Percentiles rank a stretch among this genome's conserved stretches.
These are phyloP conservation scores for Psittacara wagleri DNA, from an alignment of 2,113 vertebrate genomes.

Conservation along the genomic window DNA sequence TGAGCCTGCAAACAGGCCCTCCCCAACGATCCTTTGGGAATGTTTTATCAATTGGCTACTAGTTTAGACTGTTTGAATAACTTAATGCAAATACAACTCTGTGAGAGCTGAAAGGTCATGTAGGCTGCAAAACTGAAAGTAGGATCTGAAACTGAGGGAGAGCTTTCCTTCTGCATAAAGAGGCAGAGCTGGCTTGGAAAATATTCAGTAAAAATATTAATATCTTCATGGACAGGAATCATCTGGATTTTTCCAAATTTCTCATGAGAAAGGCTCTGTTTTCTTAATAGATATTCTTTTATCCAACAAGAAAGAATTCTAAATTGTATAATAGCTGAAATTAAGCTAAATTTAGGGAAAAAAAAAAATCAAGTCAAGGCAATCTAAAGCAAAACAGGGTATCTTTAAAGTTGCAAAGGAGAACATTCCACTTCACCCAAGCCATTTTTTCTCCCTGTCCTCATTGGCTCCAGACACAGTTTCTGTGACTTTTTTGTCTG, in stretches of 20 bases:
- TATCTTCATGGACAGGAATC: slow-evolving; percentile 40
- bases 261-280: slow-evolving; percentile 26
- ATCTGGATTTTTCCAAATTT: slow-evolving; percentile 58
- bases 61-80: background rate
- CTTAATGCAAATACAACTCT: background rate
- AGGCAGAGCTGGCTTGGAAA: slow-evolving; percentile 46
- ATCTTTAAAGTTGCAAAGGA: slow-evolving; percentile 35
- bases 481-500: background rate
- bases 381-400: slow-evolving; percentile 21
- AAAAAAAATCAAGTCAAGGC: background rate
- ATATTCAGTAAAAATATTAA: slow-evolving; percentile 56
- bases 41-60: background rate
- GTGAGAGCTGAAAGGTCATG: background rate
- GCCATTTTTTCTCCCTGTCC: background rate
- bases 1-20: background rate
- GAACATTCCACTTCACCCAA: slow-evolving; percentile 14
- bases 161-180: background rate
- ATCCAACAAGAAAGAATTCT: slow-evolving; percentile 50
- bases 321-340: slow-evolving; percentile 49
- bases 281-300: slow-evolving; percentile 43
- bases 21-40: background rate
- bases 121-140: background rate
- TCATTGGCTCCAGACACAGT: background rate
- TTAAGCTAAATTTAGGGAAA: slow-evolving; percentile 54
- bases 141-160: background rate